Evolutionary conservation across 1,140 invertebrate genomes (phyloP), one percentile per base, ranked within the genome.

Genomic region (Dreissena polymorpha): DNA sequence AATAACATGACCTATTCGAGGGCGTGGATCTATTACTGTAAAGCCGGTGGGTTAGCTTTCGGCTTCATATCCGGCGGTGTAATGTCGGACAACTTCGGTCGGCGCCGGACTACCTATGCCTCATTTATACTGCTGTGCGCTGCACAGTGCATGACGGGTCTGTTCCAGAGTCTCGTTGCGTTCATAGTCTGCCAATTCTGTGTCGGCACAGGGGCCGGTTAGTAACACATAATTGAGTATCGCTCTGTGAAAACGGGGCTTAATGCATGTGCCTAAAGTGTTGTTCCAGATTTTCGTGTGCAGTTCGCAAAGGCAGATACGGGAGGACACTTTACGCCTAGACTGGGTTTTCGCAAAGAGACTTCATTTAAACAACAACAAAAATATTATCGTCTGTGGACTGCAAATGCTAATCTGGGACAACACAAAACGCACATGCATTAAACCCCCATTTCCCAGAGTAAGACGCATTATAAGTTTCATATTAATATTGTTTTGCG

Each of bases 201-300:
- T 14, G 79, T 74, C 13, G 70, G 79, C 18, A 1, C 67, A n/a
- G 79, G 79, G 39, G 79, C 79, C n/a, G 71, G 79, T 82, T 53
- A 10, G 63, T 74, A 7, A 14, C 39, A 51, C 6, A 16, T 16
- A 16, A 21, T 23, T 23, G 16, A 25, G 39, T 39, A 2, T 39
- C 39, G 39, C 39, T 39, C 39, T 39, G 39, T 39, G 39, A 39
- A 39, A 39, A 39, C 8, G 8, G 39, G 39, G 39, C 39, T 39
- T 39, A 2, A 39, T 39, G 39, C 39, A 39, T 39, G 39, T 39
- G 2, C 39, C 3, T 39, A 5, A 39, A 39, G 39, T 39, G 39
- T 39, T 8, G 8, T 39, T 8, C 67, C 21, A 25, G 67, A 25
- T 21, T 16, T 8, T 1, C 27, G 1, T 68, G 21, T 21, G 16